These are phyloP conservation scores for Leptestheria dahalacensis DNA, from an alignment of 1,140 invertebrate genomes.

Conservation along the genomic window DNA sequence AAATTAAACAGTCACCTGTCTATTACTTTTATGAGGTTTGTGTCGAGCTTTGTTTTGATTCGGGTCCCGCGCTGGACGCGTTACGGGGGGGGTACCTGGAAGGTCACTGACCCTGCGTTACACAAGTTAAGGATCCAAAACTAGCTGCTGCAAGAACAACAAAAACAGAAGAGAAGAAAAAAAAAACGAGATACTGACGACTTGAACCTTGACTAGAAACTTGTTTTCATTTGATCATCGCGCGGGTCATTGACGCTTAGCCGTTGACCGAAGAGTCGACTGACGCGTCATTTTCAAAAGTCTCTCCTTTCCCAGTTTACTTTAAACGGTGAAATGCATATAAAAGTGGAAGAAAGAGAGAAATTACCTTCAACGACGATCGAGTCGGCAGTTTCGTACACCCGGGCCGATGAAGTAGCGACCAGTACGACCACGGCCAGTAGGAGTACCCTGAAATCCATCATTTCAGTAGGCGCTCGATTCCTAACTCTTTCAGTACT, in stretches of 20 bases:
- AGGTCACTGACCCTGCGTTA: neutral
- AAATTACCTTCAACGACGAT: slow-evolving; percentile 15
- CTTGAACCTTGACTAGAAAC: neutral
- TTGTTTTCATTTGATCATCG: neutral
- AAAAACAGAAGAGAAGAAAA: neutral
- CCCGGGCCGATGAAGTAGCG: neutral
- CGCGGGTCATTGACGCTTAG: neutral
- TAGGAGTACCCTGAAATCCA: neutral
- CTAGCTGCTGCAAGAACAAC: neutral
- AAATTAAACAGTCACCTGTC: too few species aligned
- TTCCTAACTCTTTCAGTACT: too few species aligned
- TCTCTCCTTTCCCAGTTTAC: neutral
- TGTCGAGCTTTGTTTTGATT: too few species aligned
- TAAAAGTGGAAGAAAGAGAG: neutral
- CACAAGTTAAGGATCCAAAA: neutral
- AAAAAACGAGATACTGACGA: neutral
- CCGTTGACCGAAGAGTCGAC: neutral
- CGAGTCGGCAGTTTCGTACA: slow-evolving; percentile 14
- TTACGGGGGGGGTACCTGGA: neutral
- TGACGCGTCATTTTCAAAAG: neutral
- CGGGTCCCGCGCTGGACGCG: too few species aligned
- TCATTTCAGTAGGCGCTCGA: neutral
- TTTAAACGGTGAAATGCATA: neutral
- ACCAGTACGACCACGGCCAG: neutral
- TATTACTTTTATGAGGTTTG: too few species aligned